Conservation (phyloP, 1,140 invertebrate genomes). For the Aphelinus atriplicis region DNA sequence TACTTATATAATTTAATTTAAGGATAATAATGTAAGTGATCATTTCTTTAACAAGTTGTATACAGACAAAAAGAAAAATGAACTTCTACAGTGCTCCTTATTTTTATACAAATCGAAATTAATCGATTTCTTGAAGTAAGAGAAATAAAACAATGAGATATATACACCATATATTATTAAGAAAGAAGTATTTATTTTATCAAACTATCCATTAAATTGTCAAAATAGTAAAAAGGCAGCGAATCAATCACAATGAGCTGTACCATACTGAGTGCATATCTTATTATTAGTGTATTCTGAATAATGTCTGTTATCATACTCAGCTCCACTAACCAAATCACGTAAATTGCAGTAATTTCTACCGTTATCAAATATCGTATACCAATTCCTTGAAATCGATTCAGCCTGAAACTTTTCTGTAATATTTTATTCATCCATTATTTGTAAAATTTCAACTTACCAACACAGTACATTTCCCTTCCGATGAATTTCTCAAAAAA, state of each 20-base stretch:
- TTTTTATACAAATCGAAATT: no score
- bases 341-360: conserved; percentile 51
- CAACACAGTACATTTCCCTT: conserved; percentile 35
- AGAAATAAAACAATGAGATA: no score
- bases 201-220: no score
- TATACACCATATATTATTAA: no score
- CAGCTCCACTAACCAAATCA: conserved; percentile 42
- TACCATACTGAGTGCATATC: conserved; percentile 48
- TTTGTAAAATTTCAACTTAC: conserved; percentile 29
- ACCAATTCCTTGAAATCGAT: conserved; percentile 45
- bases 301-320: conserved; percentile 41
- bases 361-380: conserved; percentile 45
- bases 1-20: no score
- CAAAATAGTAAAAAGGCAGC: neutral
- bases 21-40: no score
- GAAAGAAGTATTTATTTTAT: no score
- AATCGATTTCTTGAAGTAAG: no score
- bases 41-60: no score
- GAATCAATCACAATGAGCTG: conserved; percentile 42
- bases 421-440: conserved; percentile 8
- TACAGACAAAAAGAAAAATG: no score
- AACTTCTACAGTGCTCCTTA: no score
- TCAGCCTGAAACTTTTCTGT: conserved; percentile 40
- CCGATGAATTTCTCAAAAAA: neutral
- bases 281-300: conserved; percentile 43